Base-by-base conservation (phyloP, 2,888 invertebrate genomes). In the Caenorhabditis sp. region DNA sequence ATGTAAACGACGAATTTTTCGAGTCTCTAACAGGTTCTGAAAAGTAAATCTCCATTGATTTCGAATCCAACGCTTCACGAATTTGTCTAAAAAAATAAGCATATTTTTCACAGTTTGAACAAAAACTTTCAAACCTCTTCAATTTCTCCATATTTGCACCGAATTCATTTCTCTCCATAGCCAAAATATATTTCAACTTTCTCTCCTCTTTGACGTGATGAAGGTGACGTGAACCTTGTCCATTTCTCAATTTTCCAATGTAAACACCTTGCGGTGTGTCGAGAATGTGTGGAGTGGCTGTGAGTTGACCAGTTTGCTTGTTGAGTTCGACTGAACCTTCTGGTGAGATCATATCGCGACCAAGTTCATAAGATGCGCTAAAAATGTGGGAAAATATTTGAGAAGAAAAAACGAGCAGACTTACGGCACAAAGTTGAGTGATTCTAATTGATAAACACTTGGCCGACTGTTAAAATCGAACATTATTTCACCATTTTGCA, bases 111-210 rank as follows among this genome's bases (percentile, higher is more conserved):
- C 5, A 27, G 26, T 4, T 55, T 26, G n/a, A 53, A 31, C 31
- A 31, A 10, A 31, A 6, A 31, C 4, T 31, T 10, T 31, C 54
- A 6, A 24, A 66, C 66, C 21, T 21, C 23, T 55, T 43, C 43
- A 81, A 72, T 43, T 72, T 73, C 1, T 69, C 76, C 12, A 36
- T 50, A 58, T 76, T 78, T 6, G 76, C 71, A 17, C 79, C 81
- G 36, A 74, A 71, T 26, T 76, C 72, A 49, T 79, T 76, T 3
- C 55, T 24, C 0, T 71, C 62, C 75, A 76, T 71, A 3, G 71
- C 76, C 23, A 79, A 58, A 6, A 77, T 62, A 31, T 78, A 79
- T 19, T 71, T 59, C 10, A 81, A 68, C 37, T 76, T 75, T 50
- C 72, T 59, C 1, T 74, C 61, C 36, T 71, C 58, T 37, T 69